Evolutionary conservation across 2,797 vertebrate genomes (phyloP).

Genomic region (Microctenopoma stevenorrisi): DNA sequence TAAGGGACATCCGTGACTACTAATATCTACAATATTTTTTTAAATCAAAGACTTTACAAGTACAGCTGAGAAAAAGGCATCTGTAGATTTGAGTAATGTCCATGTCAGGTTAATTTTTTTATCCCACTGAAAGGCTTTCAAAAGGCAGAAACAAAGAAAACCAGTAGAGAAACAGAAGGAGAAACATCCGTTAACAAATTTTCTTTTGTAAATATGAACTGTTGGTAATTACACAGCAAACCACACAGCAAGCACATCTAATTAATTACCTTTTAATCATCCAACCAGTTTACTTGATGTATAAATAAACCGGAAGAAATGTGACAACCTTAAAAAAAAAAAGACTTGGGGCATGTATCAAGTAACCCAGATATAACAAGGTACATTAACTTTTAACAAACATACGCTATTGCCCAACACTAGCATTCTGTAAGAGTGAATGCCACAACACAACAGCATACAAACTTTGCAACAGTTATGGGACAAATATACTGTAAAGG

Average conservation of each 20-base stretch:
- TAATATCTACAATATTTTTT: conserved; percentile 26
- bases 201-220: conserved; percentile 42
- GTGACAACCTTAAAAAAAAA: conserved; percentile 37
- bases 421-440: conserved; percentile 87
- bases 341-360: conserved; percentile 58
- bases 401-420: conserved; percentile 85
- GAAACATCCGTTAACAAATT: conserved; percentile 42
- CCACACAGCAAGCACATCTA: conserved; percentile 69
- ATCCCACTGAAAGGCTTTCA: conserved; percentile 55
- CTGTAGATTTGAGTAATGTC: conserved; percentile 46
- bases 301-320: conserved; percentile 52
- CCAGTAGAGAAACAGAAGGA: conserved; percentile 40
- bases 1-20: conserved; percentile 25
- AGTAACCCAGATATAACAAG: conserved; percentile 84
- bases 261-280: conserved; percentile 46
- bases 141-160: conserved; percentile 55
- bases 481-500: conserved; percentile 88
- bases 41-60: conserved; percentile 55
- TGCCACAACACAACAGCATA: conserved; percentile 93
- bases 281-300: conserved; percentile 50
- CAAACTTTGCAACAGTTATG: conserved; percentile 91
- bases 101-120: conserved; percentile 25
- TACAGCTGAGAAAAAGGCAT: conserved; percentile 56
- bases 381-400: conserved; percentile 89
- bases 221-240: conserved; percentile 69